A percentile compares a stretch with the other conserved stretches of the same genome.
Conservation (phyloP, 2,888 invertebrate species). For the Therioaphis trifolii region DNA sequence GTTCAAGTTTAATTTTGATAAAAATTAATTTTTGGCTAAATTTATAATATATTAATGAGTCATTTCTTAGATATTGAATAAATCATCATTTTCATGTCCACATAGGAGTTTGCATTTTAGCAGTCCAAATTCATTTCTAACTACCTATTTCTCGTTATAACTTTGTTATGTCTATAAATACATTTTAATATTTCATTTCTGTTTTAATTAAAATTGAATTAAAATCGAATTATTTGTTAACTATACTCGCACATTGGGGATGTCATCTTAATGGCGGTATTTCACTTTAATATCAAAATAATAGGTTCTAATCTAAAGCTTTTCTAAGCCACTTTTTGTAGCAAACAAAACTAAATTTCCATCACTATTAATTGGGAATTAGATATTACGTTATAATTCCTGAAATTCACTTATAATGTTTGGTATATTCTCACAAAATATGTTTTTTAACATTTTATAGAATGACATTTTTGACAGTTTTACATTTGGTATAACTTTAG, state of each 20-base stretch:
- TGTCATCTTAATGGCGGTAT: not conserved
- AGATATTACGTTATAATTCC: constrained; percentile 18
- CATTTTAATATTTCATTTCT: not conserved
- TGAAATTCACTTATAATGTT: constrained; percentile 4
- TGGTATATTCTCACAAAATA: constrained; percentile 20
- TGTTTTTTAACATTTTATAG: not conserved
- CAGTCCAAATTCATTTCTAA: constrained; percentile 10
- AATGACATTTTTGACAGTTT: constrained; percentile 27
- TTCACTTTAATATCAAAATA: constrained; percentile 31
- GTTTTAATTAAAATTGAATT: constrained; percentile 35
- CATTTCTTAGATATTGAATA: not conserved
- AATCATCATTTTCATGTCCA: not conserved
- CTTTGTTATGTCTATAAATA: constrained; percentile 16
- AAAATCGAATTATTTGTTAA: constrained; percentile 15
- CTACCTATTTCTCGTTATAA: constrained; percentile 33
- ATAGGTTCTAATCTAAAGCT: not conserved
- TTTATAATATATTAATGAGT: not conserved
- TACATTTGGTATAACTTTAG: constrained; percentile 7
- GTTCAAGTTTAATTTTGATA: not conserved
- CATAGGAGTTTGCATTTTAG: not conserved
- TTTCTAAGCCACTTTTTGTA: not conserved
- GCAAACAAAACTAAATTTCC: not conserved
- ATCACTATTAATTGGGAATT: constrained; percentile 1
- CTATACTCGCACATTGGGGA: not conserved
- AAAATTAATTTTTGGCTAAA: not conserved